Conservation (phyloP, 2,888 invertebrate genomes). For the Epirrhoe alternata region DNA sequence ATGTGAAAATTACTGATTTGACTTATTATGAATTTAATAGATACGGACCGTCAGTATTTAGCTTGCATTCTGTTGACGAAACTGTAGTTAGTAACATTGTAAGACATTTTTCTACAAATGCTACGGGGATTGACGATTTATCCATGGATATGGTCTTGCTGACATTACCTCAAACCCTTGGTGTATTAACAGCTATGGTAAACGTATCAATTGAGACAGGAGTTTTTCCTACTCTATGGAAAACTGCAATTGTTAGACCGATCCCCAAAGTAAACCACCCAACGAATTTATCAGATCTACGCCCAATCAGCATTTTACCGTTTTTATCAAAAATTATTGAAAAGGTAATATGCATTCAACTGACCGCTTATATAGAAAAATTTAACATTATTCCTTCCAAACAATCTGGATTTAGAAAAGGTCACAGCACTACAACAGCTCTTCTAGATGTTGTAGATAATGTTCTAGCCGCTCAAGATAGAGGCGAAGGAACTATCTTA, state of each 20-base stretch:
- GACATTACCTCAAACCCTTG: slow-evolving; percentile 2
- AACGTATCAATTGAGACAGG: slow-evolving; percentile 6
- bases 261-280: slow-evolving; percentile 19
- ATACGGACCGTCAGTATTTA: background rate
- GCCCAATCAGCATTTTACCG: slow-evolving; percentile 37
- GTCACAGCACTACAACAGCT: slow-evolving; percentile 30
- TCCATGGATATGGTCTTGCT: slow-evolving; percentile 10
- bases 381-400: slow-evolving; percentile 24
- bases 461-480: slow-evolving; percentile 33
- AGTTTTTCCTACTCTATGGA: slow-evolving; percentile 16
- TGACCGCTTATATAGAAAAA: slow-evolving; percentile 18
- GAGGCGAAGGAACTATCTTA: slow-evolving; percentile 30
- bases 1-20: background rate
- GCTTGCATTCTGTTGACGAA: slow-evolving; percentile 1
- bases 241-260: slow-evolving; percentile 12
- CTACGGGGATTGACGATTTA: background rate
- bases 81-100: slow-evolving; percentile 1
- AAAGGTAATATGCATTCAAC: slow-evolving; percentile 5
- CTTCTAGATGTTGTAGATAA: slow-evolving; percentile 35
- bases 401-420: slow-evolving; percentile 38
- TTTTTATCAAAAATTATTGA: slow-evolving; percentile 26
- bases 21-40: slow-evolving; percentile 11
- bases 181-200: background rate
- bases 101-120: slow-evolving; percentile 6
- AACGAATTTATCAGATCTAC: background rate